phyloP scores from a whole-genome alignment of 2,888 invertebrate genomes.

The Tenthredo distinguenda region DNA sequence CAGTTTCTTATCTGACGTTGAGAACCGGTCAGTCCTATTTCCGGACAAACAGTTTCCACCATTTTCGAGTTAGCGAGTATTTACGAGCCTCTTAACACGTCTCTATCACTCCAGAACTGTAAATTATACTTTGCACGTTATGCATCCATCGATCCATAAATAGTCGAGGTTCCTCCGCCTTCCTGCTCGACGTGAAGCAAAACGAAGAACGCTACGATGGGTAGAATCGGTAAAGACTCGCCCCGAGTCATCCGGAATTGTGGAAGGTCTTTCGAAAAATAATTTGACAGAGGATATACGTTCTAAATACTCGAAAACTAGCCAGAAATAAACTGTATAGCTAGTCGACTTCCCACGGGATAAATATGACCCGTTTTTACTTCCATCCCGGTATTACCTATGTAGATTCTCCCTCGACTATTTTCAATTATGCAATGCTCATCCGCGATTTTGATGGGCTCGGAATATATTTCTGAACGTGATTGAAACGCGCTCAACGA shows the following conservation, averaged over 20 bases:
- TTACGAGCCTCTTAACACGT: conserved; percentile 37
- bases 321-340: background rate
- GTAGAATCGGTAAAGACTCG: too few relatives aligned
- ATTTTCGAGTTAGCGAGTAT: conserved; percentile 10
- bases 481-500: conserved; percentile 26
- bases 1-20: background rate
- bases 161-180: background rate
- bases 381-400: background rate
- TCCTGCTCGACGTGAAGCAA: background rate
- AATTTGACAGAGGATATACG: too few relatives aligned
- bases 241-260: too few relatives aligned
- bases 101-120: conserved; percentile 23
- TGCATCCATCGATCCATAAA: conserved; percentile 23
- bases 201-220: background rate
- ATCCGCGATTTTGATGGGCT: conserved; percentile 7
- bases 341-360: background rate
- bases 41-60: background rate
- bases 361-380: background rate
- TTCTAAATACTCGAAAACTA: too few relatives aligned
- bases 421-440: conserved; percentile 34
- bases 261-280: too few relatives aligned
- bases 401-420: background rate
- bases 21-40: background rate
- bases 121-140: conserved; percentile 40
- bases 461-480: background rate